phyloP scores from a whole-genome alignment of 2,113 vertebrate genomes.

The Tauraco erythrolophus region DNA sequence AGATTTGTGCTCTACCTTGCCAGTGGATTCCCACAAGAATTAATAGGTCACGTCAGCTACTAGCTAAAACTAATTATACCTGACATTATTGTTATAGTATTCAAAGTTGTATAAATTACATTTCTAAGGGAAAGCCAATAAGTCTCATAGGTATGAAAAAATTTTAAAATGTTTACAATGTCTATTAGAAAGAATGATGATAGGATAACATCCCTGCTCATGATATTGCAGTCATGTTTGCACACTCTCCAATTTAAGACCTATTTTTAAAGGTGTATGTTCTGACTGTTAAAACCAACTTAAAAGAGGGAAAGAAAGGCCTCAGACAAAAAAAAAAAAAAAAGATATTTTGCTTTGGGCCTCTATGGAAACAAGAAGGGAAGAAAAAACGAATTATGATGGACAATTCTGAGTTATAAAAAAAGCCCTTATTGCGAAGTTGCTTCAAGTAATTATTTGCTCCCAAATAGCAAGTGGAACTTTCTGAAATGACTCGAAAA shows the following conservation, averaged over 20 bases:
- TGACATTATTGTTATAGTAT: neutral
- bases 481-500: neutral
- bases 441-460: neutral
- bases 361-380: neutral
- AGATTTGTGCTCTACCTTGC: neutral
- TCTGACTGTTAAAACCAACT: neutral
- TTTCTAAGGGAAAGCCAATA: neutral
- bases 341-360: neutral
- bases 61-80: neutral
- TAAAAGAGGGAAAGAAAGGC: neutral
- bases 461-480: neutral
- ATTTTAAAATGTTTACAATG: neutral
- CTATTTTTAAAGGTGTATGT: neutral
- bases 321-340: neutral
- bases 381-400: neutral
- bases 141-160: neutral
- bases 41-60: constrained; percentile 1
- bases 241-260: neutral
- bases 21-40: neutral
- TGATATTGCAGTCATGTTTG: neutral
- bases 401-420: neutral
- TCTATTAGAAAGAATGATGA: neutral
- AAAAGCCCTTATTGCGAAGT: neutral
- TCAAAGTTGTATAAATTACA: neutral
- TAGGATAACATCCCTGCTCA: neutral